Conservation (phyloP, 2,113 vertebrate genomes). For the Ornithorhynchus anatinus region DNA sequence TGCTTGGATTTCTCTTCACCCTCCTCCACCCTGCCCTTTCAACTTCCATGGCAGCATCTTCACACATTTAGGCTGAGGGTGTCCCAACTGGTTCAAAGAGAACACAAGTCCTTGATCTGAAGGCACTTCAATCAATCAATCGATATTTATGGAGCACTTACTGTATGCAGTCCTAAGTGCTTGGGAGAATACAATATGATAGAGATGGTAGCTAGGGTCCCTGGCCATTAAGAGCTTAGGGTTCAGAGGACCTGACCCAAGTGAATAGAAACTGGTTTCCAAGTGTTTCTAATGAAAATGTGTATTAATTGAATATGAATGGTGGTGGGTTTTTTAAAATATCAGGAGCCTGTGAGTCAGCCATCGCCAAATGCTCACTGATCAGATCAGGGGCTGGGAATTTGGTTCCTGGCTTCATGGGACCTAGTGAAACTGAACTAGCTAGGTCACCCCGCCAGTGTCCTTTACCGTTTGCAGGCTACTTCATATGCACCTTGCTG, state of each 20-base stretch:
- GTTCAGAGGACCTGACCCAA: background rate
- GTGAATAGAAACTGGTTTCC: background rate
- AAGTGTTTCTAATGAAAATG: background rate
- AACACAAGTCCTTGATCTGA: too few species aligned
- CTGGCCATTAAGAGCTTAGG: background rate
- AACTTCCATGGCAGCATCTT: accelerated
- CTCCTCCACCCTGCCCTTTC: accelerated
- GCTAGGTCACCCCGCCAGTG: accelerated
- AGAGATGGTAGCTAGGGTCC: too few species aligned
- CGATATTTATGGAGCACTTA: too few species aligned
- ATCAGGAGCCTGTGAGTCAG: background rate
- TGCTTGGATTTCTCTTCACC: background rate
- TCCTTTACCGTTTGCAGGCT: background rate
- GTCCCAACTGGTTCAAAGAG: too few species aligned
- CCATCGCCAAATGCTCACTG: background rate
- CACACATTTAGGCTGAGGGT: accelerated
- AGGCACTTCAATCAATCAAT: too few species aligned
- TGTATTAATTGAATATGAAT: too few species aligned
- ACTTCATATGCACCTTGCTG: background rate
- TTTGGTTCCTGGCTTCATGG: background rate
- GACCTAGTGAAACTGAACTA: background rate
- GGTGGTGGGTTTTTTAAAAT: background rate
- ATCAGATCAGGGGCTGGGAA: background rate
- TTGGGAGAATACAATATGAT: too few species aligned
- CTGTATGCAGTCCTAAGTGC: too few species aligned